Percentiles rank a stretch among this genome's conserved stretches.
These are phyloP conservation scores for Nymphicus hollandicus DNA, from an alignment of 2,113 vertebrate genomes.

Conservation along the genomic window DNA sequence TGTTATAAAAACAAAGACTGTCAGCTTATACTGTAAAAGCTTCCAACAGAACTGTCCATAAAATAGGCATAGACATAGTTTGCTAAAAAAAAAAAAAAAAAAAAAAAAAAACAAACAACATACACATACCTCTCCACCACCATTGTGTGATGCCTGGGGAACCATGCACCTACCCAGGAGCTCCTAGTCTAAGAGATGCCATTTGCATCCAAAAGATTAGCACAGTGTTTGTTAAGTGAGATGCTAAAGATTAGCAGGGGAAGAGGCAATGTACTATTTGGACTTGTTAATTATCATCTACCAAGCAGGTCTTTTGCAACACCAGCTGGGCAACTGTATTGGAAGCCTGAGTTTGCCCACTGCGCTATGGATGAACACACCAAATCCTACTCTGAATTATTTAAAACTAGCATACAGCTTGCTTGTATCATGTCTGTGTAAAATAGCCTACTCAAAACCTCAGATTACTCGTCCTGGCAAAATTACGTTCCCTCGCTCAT, in stretches of 20 bases:
- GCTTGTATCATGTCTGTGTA: background rate
- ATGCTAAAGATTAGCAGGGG: background rate
- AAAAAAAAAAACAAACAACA: background rate
- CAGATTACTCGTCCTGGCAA: background rate
- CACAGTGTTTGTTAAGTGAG: background rate
- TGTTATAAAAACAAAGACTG: background rate
- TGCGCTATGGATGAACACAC: background rate
- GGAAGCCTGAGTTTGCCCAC: background rate
- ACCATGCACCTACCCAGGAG: accelerated
- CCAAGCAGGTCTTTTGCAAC: background rate
- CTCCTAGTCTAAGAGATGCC: background rate
- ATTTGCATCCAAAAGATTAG: background rate
- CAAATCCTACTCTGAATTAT: background rate
- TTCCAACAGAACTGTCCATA: background rate
- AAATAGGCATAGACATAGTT: background rate
- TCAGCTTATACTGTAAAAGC: background rate
- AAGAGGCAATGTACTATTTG: background rate
- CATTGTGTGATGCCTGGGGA: background rate
- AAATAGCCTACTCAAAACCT: background rate
- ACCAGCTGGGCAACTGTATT: background rate
- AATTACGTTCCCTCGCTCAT: background rate
- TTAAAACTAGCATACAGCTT: background rate
- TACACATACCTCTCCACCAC: background rate
- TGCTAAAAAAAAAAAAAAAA: background rate
- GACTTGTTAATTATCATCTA: background rate